Conservation (phyloP, 2,113 vertebrate species). For the Menidia beryllina region DNA sequence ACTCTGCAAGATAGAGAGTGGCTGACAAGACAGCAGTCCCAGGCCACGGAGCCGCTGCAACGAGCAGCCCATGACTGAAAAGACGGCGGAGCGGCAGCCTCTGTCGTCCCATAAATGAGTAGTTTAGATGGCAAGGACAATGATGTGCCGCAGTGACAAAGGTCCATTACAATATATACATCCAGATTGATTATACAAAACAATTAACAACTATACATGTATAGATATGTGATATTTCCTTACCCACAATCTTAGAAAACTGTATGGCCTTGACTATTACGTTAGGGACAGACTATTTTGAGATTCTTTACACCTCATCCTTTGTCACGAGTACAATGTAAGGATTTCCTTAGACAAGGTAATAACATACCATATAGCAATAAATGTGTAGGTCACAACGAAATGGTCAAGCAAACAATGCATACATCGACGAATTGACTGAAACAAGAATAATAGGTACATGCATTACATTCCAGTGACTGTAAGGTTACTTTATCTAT, state of each 20-base stretch:
- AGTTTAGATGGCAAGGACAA: slow-evolving; percentile 9
- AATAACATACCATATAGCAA: slow-evolving; percentile 12
- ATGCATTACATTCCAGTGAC: background rate
- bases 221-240: background rate
- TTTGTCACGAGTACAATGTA: slow-evolving; percentile 71
- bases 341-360: slow-evolving; percentile 73
- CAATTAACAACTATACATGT: too few species aligned
- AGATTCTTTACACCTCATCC: slow-evolving; percentile 37
- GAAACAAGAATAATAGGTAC: background rate
- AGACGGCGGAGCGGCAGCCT: background rate
- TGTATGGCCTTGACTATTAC: background rate
- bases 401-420: slow-evolving; percentile 28
- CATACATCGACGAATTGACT: slow-evolving; percentile 2
- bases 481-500: background rate
- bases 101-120: slow-evolving; percentile 20
- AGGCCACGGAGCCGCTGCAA: slow-evolving; percentile 12
- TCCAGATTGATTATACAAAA: background rate
- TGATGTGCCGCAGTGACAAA: background rate
- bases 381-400: background rate
- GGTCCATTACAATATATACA: background rate
- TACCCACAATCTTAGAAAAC: background rate
- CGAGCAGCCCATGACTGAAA: background rate
- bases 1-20: slow-evolving; percentile 67
- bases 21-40: slow-evolving; percentile 42
- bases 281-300: slow-evolving; percentile 53